A percentile compares a stretch with the other conserved stretches of the same genome.
Conservation (phyloP, 2,888 invertebrate genomes). For the Volucella inanis region DNA sequence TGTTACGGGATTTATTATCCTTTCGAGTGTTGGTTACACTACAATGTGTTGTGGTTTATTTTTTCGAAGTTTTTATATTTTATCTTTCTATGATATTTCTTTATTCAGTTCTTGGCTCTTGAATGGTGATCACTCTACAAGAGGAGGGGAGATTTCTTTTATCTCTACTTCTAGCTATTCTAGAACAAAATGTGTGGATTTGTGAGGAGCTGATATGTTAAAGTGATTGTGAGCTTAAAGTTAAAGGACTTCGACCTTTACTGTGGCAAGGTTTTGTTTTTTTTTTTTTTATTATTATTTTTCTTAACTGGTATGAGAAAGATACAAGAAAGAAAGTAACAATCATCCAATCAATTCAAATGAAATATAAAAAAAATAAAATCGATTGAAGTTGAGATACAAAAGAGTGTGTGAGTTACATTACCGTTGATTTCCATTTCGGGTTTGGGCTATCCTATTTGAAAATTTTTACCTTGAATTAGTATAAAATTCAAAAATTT, state of each 20-base stretch:
- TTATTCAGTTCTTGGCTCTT: neutral
- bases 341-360: slow-evolving; percentile 31
- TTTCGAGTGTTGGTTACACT: slow-evolving; percentile 67
- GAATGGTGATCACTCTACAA: slow-evolving; percentile 51
- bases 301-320: slow-evolving; percentile 10
- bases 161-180: slow-evolving; percentile 31
- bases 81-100: slow-evolving; percentile 7
- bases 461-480: slow-evolving; percentile 76
- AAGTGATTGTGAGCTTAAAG: slow-evolving; percentile 40
- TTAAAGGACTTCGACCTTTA: slow-evolving; percentile 67
- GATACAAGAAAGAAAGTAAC: slow-evolving; percentile 26
- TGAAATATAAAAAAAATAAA: slow-evolving; percentile 25
- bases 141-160: slow-evolving; percentile 17
- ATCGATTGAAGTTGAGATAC: neutral
- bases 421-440: slow-evolving; percentile 83
- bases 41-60: slow-evolving; percentile 51
- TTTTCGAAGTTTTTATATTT: slow-evolving; percentile 10
- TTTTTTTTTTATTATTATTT: neutral
- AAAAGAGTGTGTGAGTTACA: slow-evolving; percentile 47
- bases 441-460: slow-evolving; percentile 82
- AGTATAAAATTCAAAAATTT: slow-evolving; percentile 34
- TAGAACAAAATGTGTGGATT: slow-evolving; percentile 17
- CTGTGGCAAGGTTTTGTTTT: slow-evolving; percentile 1
- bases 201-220: slow-evolving; percentile 5
- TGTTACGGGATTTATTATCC: slow-evolving; percentile 71